phyloP scores from a whole-genome alignment of 2,888 invertebrate species.

The Stenichneumon culpator region DNA sequence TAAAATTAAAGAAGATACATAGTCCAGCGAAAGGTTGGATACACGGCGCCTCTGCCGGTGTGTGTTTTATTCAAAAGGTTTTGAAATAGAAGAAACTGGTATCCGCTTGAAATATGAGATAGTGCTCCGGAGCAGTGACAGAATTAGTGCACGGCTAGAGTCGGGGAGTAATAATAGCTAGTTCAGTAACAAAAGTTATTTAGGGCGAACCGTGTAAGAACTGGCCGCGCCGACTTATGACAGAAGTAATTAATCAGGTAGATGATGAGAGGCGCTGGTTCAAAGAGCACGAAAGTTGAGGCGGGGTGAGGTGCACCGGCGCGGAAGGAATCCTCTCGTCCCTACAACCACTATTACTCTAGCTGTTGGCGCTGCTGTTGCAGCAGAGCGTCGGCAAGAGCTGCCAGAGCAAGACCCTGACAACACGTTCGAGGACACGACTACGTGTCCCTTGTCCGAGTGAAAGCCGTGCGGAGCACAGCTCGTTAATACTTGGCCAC shows the following conservation, averaged over 20 bases:
- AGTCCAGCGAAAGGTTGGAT: background rate
- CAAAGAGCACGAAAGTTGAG: conserved; percentile 11
- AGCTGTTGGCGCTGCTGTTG: conserved; percentile 38
- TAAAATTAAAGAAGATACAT: background rate
- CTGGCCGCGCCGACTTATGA: conserved; percentile 3
- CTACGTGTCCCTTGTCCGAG: conserved; percentile 64
- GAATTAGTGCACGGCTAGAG: background rate
- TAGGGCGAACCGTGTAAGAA: conserved; percentile 1
- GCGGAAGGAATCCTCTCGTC: conserved; percentile 31
- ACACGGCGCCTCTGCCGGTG: background rate
- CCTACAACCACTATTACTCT: conserved; percentile 38
- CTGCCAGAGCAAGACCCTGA: conserved; percentile 52
- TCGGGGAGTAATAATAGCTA: conserved; percentile 10
- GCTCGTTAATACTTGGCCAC: conserved; percentile 65
- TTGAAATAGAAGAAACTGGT: background rate
- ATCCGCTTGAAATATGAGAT: background rate
- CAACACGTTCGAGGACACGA: conserved; percentile 59
- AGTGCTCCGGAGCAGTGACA: background rate
- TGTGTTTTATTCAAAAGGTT: background rate
- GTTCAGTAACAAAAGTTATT: conserved; percentile 18
- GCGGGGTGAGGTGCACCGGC: background rate
- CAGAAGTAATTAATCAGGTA: conserved; percentile 47
- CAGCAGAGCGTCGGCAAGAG: conserved; percentile 50
- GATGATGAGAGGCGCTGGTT: conserved; percentile 40
- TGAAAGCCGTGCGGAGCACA: conserved; percentile 56